Conservation (phyloP, 2,113 vertebrate species). For the Benitochromis conjunctus region DNA sequence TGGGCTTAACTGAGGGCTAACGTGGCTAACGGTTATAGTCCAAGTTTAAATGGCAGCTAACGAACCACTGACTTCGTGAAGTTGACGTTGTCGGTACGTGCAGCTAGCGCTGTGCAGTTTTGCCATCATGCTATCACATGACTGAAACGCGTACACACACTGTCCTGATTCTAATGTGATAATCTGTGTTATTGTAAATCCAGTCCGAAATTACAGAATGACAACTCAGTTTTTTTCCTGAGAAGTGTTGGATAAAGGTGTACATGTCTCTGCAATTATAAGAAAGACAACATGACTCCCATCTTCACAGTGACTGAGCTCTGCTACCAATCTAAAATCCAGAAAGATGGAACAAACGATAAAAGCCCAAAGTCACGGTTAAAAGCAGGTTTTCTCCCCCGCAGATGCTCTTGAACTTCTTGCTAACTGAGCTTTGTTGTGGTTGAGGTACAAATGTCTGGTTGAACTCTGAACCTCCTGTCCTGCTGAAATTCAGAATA, state of each 20-base stretch:
- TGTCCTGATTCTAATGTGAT: neutral
- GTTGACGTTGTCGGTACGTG: neutral
- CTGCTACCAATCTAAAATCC: neutral
- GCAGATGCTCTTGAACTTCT: neutral
- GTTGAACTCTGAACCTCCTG: neutral
- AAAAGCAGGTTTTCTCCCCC: too few relatives aligned
- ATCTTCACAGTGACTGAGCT: neutral
- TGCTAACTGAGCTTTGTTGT: neutral
- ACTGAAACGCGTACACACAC: neutral
- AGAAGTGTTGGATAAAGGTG: neutral
- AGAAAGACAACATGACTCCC: too few relatives aligned
- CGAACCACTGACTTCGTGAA: rapidly evolving
- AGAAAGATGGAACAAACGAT: neutral
- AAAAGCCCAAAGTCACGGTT: neutral
- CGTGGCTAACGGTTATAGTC: neutral
- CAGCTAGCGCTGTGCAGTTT: neutral
- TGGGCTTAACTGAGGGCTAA: neutral
- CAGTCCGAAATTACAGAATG: neutral
- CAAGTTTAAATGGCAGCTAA: neutral
- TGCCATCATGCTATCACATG: slow-evolving; percentile 7
- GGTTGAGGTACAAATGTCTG: rapidly evolving
- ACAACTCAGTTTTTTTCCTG: neutral
- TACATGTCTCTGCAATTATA: neutral
- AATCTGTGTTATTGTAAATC: neutral
- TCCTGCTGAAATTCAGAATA: too few relatives aligned